Evolutionary conservation across 92 coral and sea anemone species (phyloP).

Genomic region (Hydrozoanthus gracilis): DNA sequence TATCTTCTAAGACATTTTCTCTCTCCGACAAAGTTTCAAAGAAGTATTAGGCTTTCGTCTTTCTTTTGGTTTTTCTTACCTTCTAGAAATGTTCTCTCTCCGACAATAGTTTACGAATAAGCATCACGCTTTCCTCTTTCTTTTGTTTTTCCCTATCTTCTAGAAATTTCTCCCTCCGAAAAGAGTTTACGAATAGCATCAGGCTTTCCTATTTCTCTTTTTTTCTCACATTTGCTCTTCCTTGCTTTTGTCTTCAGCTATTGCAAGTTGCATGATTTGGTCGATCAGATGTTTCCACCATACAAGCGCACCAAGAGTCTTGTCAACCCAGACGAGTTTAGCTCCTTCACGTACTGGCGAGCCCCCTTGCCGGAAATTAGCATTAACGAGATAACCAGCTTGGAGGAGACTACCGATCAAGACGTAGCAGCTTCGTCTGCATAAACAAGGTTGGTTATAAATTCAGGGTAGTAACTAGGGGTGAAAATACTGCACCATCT

Average conservation of each 20-base stretch:
- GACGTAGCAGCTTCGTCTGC: conserved; percentile 54
- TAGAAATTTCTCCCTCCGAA: background rate
- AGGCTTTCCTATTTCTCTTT: background rate
- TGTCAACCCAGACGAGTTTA: conserved; percentile 91
- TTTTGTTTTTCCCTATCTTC: too few relatives aligned
- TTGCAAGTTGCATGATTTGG: conserved; percentile 83
- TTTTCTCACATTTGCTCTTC: background rate
- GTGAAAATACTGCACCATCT: too few relatives aligned
- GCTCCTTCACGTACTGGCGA: conserved; percentile 98
- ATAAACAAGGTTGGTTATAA: conserved; percentile 10
- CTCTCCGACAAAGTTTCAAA: too few relatives aligned
- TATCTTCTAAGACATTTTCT: too few relatives aligned
- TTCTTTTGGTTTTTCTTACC: too few relatives aligned
- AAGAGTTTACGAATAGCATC: background rate
- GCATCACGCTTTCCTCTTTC: too few relatives aligned
- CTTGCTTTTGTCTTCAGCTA: conserved; percentile 61
- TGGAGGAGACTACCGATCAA: conserved; percentile 39
- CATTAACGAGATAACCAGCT: conserved; percentile 49
- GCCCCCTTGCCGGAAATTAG: conserved; percentile 77
- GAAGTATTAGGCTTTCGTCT: too few relatives aligned
- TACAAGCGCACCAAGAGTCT: conserved; percentile 79
- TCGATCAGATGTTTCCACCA: conserved; percentile 99
- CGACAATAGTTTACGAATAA: too few relatives aligned
- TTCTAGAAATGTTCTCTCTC: too few relatives aligned
- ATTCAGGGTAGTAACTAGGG: too few relatives aligned